Conservation (phyloP, 2,113 vertebrate species). For the Xiphophorus maculatus region DNA sequence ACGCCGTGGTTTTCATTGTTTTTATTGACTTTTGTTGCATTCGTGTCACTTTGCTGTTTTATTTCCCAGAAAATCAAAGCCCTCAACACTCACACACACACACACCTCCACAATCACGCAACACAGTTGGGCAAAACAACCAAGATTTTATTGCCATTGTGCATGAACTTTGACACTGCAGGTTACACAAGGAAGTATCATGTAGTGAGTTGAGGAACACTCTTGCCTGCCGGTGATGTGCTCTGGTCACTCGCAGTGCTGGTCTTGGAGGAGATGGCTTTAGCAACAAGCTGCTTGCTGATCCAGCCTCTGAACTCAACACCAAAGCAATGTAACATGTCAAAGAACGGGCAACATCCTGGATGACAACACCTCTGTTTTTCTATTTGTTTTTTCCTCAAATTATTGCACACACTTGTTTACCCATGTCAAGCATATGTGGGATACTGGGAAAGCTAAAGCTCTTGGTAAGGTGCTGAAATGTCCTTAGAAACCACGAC, state of each 20-base stretch:
- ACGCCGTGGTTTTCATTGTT: not conserved
- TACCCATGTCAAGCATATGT: conserved; percentile 63
- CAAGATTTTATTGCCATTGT: conserved; percentile 76
- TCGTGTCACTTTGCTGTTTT: no score
- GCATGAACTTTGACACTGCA: conserved; percentile 71
- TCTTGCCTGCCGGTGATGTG: conserved; percentile 64
- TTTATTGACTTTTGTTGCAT: not conserved
- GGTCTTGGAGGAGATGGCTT: conserved; percentile 70
- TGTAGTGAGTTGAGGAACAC: conserved; percentile 42
- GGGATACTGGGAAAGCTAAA: conserved; percentile 67
- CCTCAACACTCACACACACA: no score
- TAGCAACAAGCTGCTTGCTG: conserved; percentile 57
- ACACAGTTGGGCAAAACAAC: conserved; percentile 59
- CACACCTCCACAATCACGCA: conserved; percentile 12
- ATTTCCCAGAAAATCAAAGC: no score
- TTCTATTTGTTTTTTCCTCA: conserved; percentile 15
- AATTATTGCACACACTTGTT: conserved; percentile 79
- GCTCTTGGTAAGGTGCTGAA: conserved; percentile 71
- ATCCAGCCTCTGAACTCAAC: conserved; percentile 55
- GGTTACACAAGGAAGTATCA: conserved; percentile 55
- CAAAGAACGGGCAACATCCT: conserved; percentile 49
- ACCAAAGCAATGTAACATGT: conserved; percentile 60
- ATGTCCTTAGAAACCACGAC: conserved; percentile 61
- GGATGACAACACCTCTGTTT: conserved; percentile 45
- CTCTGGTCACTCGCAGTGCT: conserved; percentile 64